These are phyloP conservation scores for Paedocypris micromegethes DNA, from an alignment of 2,797 vertebrate genomes.

Conservation along the genomic window DNA sequence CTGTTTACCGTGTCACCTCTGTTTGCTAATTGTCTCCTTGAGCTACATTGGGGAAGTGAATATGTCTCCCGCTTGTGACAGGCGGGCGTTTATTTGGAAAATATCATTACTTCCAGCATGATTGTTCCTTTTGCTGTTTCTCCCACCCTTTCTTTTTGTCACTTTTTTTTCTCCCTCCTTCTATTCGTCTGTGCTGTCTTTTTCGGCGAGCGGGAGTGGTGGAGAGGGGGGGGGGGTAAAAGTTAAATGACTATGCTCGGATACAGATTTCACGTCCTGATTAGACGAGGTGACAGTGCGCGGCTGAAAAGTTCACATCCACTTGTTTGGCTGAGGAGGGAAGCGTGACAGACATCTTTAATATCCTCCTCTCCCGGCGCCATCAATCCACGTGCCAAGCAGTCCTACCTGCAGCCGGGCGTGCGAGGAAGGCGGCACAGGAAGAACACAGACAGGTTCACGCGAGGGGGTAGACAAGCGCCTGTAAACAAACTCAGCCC, in stretches of 20 bases:
- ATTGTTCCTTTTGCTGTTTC: constrained; percentile 83
- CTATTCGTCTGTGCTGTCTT: constrained; percentile 39
- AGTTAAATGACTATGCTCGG: constrained; percentile 84
- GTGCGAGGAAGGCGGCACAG: constrained; percentile 57
- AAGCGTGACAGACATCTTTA: constrained; percentile 79
- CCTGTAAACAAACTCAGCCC: constrained; percentile 71
- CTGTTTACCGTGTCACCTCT: constrained; percentile 99
- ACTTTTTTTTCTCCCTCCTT: constrained; percentile 37
- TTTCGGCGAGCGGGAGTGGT: constrained; percentile 14
- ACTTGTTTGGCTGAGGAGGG: constrained; percentile 73
- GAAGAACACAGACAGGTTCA: constrained; percentile 68
- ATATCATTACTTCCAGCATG: constrained; percentile 87
- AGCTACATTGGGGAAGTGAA: constrained; percentile 90
- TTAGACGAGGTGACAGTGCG: constrained; percentile 79
- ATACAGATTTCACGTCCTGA: constrained; percentile 88
- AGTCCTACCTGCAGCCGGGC: constrained; percentile 69
- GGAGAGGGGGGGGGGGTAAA: constrained; percentile 45
- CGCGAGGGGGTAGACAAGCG: constrained; percentile 65
- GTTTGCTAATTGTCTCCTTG: constrained; percentile 99
- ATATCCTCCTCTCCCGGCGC: constrained; percentile 71
- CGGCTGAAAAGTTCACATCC: constrained; percentile 79
- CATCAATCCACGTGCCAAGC: constrained; percentile 62
- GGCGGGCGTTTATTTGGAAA: constrained; percentile 90
- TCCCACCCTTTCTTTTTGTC: constrained; percentile 46
- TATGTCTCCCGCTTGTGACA: constrained; percentile 88